Percentiles rank a stretch among this genome's conserved stretches.
phyloP scores from a whole-genome alignment of 2,113 vertebrate species.

The Notarius lentiginosus region DNA sequence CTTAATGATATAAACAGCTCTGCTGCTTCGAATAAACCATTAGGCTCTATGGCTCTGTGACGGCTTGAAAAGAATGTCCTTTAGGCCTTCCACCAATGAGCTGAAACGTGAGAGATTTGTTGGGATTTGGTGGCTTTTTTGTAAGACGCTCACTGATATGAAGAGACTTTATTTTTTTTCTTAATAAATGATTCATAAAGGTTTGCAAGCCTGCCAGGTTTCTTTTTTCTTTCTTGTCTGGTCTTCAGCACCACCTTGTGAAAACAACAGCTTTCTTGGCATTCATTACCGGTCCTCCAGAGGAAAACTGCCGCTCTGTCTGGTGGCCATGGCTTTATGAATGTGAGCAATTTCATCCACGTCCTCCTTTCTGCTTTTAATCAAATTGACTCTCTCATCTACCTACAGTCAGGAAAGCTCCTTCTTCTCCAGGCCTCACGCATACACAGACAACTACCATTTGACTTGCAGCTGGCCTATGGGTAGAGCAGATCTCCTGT shows the following conservation, averaged over 20 bases:
- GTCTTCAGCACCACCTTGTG: slow-evolving; percentile 42
- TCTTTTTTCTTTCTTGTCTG: neutral
- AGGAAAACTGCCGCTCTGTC: slow-evolving; percentile 45
- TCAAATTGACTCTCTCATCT: slow-evolving; percentile 49
- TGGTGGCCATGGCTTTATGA: slow-evolving; percentile 52
- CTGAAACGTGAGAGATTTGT: slow-evolving; percentile 34
- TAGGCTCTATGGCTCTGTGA: slow-evolving; percentile 8
- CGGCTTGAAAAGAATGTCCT: slow-evolving; percentile 41
- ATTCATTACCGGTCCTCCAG: slow-evolving; percentile 48
- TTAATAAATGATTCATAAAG: slow-evolving; percentile 42
- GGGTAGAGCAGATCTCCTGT: slow-evolving; percentile 37
- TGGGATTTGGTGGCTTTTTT: slow-evolving; percentile 42
- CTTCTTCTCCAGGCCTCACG: slow-evolving; percentile 6
- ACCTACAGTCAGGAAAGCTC: slow-evolving; percentile 31
- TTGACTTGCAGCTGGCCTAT: slow-evolving; percentile 45
- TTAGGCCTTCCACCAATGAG: slow-evolving; percentile 24
- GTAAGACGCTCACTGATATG: slow-evolving; percentile 16
- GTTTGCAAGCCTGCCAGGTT: slow-evolving; percentile 10
- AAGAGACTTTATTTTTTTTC: slow-evolving; percentile 36
- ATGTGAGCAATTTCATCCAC: slow-evolving; percentile 55
- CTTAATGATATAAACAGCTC: slow-evolving; percentile 41
- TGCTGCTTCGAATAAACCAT: slow-evolving; percentile 35
- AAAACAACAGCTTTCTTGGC: slow-evolving; percentile 53
- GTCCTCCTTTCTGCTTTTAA: slow-evolving; percentile 43
- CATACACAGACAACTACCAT: slow-evolving; percentile 15